A percentile compares a stretch with the other conserved stretches of the same genome.
phyloP scores from a whole-genome alignment of 2,797 vertebrate genomes.

The Eospalax fontanierii region DNA sequence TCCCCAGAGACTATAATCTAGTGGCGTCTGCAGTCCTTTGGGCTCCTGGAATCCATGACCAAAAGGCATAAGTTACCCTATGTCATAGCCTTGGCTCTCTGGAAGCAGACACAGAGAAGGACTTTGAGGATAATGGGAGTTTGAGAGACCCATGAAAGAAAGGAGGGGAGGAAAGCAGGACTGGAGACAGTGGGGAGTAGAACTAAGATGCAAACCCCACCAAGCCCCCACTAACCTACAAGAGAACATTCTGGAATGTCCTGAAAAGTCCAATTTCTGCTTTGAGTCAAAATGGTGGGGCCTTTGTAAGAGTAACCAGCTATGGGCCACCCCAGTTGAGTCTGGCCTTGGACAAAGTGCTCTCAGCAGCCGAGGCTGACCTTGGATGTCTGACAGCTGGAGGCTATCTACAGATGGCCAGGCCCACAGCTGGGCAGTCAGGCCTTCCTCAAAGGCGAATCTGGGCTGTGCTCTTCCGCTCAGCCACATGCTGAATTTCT shows the following conservation, averaged over 20 bases:
- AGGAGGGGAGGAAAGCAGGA: neutral
- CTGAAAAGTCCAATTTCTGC: neutral
- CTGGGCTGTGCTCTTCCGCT: neutral
- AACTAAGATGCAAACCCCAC: neutral
- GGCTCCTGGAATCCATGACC: conserved; percentile 18
- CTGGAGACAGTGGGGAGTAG: neutral
- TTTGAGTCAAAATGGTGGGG: neutral
- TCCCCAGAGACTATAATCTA: conserved; percentile 60
- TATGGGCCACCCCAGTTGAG: neutral
- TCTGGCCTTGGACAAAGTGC: neutral
- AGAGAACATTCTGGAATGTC: neutral
- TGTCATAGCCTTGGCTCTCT: neutral
- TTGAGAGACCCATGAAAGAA: neutral
- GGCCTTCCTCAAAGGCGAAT: neutral
- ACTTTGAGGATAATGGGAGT: neutral
- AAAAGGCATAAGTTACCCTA: neutral
- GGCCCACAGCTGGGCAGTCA: neutral
- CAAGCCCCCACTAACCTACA: neutral
- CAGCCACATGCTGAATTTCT: neutral
- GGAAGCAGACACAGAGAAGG: neutral
- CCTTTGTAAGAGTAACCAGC: neutral
- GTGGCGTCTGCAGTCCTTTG: conserved; percentile 22
- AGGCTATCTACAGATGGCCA: neutral
- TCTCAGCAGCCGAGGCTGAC: conserved; percentile 17
- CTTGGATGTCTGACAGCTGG: conserved; percentile 42